phyloP scores from a whole-genome alignment of 2,113 vertebrate genomes.

The Anoura caudifer region DNA sequence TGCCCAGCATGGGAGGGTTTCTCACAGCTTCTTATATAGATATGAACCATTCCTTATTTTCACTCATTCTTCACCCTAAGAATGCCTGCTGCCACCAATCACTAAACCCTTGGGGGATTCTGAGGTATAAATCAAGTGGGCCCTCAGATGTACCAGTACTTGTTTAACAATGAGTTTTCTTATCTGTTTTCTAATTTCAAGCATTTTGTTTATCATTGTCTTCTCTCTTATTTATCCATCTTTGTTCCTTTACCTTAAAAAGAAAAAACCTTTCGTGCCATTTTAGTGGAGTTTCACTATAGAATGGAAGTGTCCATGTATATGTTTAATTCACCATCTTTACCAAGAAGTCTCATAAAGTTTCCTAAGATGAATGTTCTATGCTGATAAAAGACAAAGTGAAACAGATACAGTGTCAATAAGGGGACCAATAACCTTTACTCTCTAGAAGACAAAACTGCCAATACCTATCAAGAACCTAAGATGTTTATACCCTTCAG shows the following conservation, averaged over 20 bases:
- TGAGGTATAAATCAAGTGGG: not conserved
- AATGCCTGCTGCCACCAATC: not conserved
- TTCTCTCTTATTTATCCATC: not conserved
- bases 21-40: not conserved
- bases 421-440: conserved; percentile 14
- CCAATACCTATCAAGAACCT: conserved; percentile 15
- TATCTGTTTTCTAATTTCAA: conserved; percentile 10
- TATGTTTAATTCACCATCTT: not conserved
- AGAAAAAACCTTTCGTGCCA: not conserved
- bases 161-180: conserved; percentile 11
- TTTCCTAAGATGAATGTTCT: conserved; percentile 22
- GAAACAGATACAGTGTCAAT: not conserved
- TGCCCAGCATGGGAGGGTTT: not conserved
- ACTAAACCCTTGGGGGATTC: not conserved
- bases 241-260: conserved; percentile 19
- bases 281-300: conserved; percentile 24
- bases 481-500: conserved; percentile 27
- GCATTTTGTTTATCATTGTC: not conserved
- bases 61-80: not conserved
- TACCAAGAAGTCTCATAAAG: not conserved
- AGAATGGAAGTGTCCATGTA: conserved; percentile 21
- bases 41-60: conserved; percentile 9
- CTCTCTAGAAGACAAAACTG: conserved; percentile 28
- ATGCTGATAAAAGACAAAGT: not conserved
- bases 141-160: conserved; percentile 26